A percentile compares a stretch with the other conserved stretches of the same genome.
Evolutionary conservation across 2,797 vertebrate species (phyloP).

Genomic region (Coranthus polyacanthus): DNA sequence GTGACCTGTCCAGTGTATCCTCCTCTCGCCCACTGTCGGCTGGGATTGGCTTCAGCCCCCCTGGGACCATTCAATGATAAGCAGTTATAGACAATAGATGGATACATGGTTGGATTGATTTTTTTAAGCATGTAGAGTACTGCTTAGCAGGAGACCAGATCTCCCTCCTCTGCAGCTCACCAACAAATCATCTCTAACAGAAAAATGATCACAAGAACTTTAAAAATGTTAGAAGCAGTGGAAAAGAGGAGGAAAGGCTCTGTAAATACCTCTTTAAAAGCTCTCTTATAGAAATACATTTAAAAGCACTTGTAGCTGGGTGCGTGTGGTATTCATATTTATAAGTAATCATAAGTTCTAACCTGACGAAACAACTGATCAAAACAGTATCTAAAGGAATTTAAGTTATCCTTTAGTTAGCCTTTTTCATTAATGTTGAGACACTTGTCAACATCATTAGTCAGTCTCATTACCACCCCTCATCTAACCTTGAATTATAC

Average conservation of each 20-base stretch:
- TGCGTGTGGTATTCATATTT: background rate
- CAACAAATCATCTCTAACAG: constrained; percentile 57
- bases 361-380: background rate
- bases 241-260: constrained; percentile 13
- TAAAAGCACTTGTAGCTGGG: constrained; percentile 17
- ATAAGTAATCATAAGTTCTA: constrained; percentile 2
- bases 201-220: constrained; percentile 53
- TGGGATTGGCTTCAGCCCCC: too few relatives aligned
- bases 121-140: constrained; percentile 43
- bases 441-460: constrained; percentile 78
- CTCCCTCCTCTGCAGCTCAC: constrained; percentile 48
- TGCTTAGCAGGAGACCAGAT: constrained; percentile 67
- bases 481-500: constrained; percentile 79
- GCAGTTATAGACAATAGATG: too few relatives aligned
- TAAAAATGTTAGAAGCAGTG: constrained; percentile 31
- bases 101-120: constrained; percentile 3
- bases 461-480: constrained; percentile 73
- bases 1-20: too few relatives aligned
- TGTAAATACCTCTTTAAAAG: constrained; percentile 24
- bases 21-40: too few relatives aligned
- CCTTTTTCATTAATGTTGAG: constrained; percentile 43
- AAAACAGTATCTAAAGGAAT: constrained; percentile 36
- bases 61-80: too few relatives aligned
- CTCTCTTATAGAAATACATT: constrained; percentile 23
- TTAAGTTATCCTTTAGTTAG: constrained; percentile 17